Evolutionary conservation across 1,140 invertebrate species (phyloP).

Genomic region (Papilio aristodemus): DNA sequence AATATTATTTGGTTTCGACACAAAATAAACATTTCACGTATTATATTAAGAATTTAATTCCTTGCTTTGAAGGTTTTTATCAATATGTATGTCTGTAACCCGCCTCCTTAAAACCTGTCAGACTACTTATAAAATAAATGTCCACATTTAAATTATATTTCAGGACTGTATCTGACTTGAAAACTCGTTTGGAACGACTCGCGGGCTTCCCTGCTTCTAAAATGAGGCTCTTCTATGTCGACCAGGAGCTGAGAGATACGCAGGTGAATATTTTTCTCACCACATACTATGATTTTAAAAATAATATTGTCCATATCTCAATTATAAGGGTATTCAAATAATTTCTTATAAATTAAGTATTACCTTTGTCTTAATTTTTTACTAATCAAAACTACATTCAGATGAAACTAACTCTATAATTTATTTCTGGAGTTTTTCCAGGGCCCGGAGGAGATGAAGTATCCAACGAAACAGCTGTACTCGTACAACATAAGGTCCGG

Average conservation of each 20-base stretch:
- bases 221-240: slow-evolving; percentile 93
- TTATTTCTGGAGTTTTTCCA: slow-evolving; percentile 76
- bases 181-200: slow-evolving; percentile 88
- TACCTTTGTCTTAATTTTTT: neutral
- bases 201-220: slow-evolving; percentile 89
- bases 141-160: slow-evolving; percentile 43
- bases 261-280: slow-evolving; percentile 68
- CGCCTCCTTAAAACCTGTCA: no score
- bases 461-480: slow-evolving; percentile 92
- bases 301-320: no score
- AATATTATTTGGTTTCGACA: no score
- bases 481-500: slow-evolving; percentile 94
- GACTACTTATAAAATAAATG: no score
- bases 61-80: no score
- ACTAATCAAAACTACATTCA: neutral
- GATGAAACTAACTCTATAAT: slow-evolving; percentile 27
- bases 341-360: no score
- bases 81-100: no score
- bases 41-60: no score
- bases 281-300: no score
- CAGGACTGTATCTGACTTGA: slow-evolving; percentile 88
- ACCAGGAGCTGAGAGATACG: slow-evolving; percentile 85
- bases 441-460: slow-evolving; percentile 93
- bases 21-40: no score
- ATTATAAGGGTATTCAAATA: no score